Percentiles rank a stretch among this genome's conserved stretches.
Conservation (phyloP, 1,140 invertebrate genomes). For the Drosophila bocki region DNA sequence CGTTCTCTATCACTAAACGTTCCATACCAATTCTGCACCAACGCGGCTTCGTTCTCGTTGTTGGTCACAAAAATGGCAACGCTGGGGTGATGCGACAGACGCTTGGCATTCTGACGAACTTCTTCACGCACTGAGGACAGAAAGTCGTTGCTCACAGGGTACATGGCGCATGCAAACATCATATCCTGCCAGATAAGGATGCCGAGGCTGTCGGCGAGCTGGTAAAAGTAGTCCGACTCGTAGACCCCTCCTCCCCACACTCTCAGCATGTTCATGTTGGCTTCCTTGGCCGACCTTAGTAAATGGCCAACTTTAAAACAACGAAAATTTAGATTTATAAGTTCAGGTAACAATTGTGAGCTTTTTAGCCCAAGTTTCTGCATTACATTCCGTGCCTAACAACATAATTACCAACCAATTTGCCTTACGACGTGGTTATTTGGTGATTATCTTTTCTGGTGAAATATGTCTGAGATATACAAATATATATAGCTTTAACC, state of each 20-base stretch:
- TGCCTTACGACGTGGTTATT: no score
- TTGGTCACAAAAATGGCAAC: constrained; percentile 97
- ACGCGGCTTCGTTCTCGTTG: constrained; percentile 98
- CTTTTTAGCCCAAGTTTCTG: no score
- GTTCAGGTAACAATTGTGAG: no score
- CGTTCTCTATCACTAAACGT: constrained; percentile 87
- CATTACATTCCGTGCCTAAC: no score
- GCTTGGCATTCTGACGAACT: constrained; percentile 92
- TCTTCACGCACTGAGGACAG: constrained; percentile 91
- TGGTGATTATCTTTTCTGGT: no score
- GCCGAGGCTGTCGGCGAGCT: constrained; percentile 92
- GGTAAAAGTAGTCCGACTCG: constrained; percentile 96
- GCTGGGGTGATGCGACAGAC: constrained; percentile 95
- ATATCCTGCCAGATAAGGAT: constrained; percentile 97
- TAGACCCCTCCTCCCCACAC: constrained; percentile 99
- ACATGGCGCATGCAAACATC: constrained; percentile 99
- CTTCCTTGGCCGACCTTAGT: constrained; percentile 90
- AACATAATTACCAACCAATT: no score
- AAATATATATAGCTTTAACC: no score
- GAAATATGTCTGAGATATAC: no score
- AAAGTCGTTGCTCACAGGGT: constrained; percentile 92
- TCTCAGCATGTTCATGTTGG: constrained; percentile 97
- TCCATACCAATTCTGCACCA: constrained; percentile 94
- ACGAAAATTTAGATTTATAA: not conserved
- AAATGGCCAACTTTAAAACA: constrained; percentile 86